Conservation (phyloP, 2,888 invertebrate species). For the Pyrochroa serraticornis region DNA sequence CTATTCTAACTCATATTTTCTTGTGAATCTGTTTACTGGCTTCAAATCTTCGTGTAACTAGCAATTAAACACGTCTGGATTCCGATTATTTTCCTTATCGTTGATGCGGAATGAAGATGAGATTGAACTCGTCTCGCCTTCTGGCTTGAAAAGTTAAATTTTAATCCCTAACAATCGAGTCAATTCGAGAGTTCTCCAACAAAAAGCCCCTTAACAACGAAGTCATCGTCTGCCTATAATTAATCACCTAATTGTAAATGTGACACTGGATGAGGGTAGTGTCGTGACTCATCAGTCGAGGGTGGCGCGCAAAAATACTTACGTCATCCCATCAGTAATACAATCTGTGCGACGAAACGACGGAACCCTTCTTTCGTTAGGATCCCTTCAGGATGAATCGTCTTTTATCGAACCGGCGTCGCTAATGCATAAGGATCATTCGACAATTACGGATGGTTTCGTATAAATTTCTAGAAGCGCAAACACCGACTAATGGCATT, state of each 20-base stretch:
- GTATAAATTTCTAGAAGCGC: slow-evolving; percentile 8
- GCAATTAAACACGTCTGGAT: no score
- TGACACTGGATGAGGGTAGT: slow-evolving; percentile 23
- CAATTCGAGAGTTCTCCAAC: no score
- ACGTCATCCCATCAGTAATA: slow-evolving; percentile 22
- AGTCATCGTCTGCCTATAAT: slow-evolving; percentile 3
- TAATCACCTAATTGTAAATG: slow-evolving; percentile 29
- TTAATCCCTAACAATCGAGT: no score
- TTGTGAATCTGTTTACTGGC: no score
- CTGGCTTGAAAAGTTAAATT: no score
- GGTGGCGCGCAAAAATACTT: slow-evolving; percentile 26
- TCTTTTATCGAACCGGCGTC: no score
- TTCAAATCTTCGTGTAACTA: no score
- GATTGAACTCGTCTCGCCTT: no score
- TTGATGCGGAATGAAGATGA: no score
- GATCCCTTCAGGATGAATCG: neutral
- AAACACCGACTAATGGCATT: neutral
- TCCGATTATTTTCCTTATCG: no score
- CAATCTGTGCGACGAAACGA: slow-evolving; percentile 3
- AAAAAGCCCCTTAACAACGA: neutral
- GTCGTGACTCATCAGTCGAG: slow-evolving; percentile 26
- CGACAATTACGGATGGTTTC: neutral
- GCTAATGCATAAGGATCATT: no score
- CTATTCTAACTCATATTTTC: no score
- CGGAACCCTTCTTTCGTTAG: neutral